Evolutionary conservation across 2,888 invertebrate genomes (phyloP).

Genomic region (Syrista parreyssii): DNA sequence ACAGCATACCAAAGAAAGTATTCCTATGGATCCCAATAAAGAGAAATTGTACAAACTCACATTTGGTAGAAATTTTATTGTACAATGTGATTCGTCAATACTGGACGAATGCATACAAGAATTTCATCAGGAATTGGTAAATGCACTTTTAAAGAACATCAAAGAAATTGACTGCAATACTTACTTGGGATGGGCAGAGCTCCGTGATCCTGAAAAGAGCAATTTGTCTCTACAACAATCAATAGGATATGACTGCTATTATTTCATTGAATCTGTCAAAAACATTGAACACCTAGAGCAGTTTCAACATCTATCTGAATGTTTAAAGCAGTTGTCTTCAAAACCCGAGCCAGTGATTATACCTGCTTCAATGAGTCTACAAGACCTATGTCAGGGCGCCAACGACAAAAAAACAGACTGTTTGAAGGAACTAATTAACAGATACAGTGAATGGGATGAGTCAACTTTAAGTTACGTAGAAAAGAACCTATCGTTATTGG

Average conservation of each 20-base stretch:
- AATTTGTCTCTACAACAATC: conserved; percentile 51
- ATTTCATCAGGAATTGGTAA: conserved; percentile 41
- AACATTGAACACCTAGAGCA: conserved; percentile 30
- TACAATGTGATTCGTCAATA: conserved; percentile 26
- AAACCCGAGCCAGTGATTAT: conserved; percentile 36
- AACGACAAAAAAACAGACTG: conserved; percentile 36
- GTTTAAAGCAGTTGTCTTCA: conserved; percentile 46
- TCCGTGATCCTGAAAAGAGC: conserved; percentile 44
- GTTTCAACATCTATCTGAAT: conserved; percentile 41
- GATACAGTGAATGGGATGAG: conserved; percentile 51
- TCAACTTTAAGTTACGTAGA: conserved; percentile 36
- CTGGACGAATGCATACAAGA: conserved; percentile 21
- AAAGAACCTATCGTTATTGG: conserved; percentile 29
- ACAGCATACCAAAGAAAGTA: conserved; percentile 13
- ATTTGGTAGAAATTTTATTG: conserved; percentile 40
- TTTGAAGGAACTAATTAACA: conserved; percentile 40
- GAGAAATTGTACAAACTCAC: conserved; percentile 48
- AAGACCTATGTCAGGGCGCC: conserved; percentile 41
- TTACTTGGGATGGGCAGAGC: conserved; percentile 55
- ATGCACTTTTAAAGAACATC: conserved; percentile 44
- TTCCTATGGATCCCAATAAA: conserved; percentile 12
- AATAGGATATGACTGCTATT: conserved; percentile 50
- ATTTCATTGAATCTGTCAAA: conserved; percentile 42
- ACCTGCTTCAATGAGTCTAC: conserved; percentile 30
- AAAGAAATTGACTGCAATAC: conserved; percentile 50